Percentiles rank a stretch among this genome's conserved stretches.
phyloP scores from a whole-genome alignment of 2,797 vertebrate species.

The Epinephelus coioides region DNA sequence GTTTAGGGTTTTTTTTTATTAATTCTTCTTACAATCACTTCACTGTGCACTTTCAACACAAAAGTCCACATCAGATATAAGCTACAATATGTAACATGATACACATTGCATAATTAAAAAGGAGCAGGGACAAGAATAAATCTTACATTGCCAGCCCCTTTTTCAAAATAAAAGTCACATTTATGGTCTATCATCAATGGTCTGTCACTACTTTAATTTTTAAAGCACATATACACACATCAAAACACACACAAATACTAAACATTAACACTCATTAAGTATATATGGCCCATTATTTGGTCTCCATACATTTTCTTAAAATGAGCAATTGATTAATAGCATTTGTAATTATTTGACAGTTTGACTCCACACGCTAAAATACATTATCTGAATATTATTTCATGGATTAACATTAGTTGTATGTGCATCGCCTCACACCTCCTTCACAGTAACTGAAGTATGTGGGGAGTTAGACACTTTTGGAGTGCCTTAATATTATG shows the following conservation, averaged over 20 bases:
- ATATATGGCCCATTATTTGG: background rate
- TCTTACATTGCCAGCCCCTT: too few species aligned
- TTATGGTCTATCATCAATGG: too few species aligned
- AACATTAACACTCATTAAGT: background rate
- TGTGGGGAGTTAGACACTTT: background rate
- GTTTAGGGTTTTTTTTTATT: too few species aligned
- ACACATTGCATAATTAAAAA: background rate
- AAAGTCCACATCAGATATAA: background rate
- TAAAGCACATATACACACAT: background rate
- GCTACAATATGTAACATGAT: background rate
- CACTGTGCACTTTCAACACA: background rate
- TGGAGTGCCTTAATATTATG: background rate
- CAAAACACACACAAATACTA: background rate
- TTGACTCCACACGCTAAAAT: background rate
- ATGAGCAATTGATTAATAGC: background rate
- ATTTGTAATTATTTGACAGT: accelerated
- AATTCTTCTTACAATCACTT: too few species aligned
- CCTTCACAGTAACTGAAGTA: background rate
- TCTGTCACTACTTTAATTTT: too few species aligned
- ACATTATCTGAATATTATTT: too few species aligned
- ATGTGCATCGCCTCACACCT: background rate
- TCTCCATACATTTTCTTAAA: background rate
- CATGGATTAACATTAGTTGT: background rate
- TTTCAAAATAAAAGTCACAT: too few species aligned
- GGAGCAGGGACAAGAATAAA: too few species aligned